These are phyloP conservation scores for Alsophila aescularia DNA, from an alignment of 2,888 invertebrate species.

Conservation along the genomic window DNA sequence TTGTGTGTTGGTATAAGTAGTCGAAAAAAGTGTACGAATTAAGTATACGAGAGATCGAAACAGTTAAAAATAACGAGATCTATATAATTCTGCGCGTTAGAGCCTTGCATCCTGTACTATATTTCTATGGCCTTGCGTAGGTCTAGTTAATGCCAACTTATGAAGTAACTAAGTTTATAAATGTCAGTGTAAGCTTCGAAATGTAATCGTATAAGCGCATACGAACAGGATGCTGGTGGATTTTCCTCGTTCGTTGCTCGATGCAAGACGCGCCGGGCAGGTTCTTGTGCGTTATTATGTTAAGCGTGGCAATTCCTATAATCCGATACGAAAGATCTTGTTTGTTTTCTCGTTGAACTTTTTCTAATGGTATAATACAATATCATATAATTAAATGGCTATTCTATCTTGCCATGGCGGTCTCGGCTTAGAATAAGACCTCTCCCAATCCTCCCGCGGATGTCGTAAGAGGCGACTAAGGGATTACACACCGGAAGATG, in stretches of 20 bases:
- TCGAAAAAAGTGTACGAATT: too few relatives aligned
- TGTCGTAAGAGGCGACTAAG: too few relatives aligned
- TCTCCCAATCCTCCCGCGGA: too few relatives aligned
- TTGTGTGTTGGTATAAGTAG: neutral
- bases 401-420: too few relatives aligned
- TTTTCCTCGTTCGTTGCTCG: slow-evolving; percentile 67
- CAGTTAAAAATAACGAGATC: neutral
- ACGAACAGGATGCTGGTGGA: slow-evolving; percentile 68
- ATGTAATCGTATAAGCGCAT: slow-evolving; percentile 52
- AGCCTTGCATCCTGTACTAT: too few relatives aligned
- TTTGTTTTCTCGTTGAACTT: neutral
- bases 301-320: slow-evolving; percentile 42
- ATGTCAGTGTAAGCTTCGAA: slow-evolving; percentile 43
- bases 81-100: too few relatives aligned
- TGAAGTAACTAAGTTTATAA: slow-evolving; percentile 49
- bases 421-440: too few relatives aligned
- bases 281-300: slow-evolving; percentile 52
- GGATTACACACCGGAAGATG: too few relatives aligned
- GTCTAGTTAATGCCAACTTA: slow-evolving; percentile 37
- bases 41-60: neutral
- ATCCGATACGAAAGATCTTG: slow-evolving; percentile 35
- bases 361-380: too few relatives aligned
- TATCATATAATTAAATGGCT: too few relatives aligned
- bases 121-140: slow-evolving; percentile 7
- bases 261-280: slow-evolving; percentile 46